Evolutionary conservation across 2,888 invertebrate species (phyloP).

Genomic region (Muscina levida): DNA sequence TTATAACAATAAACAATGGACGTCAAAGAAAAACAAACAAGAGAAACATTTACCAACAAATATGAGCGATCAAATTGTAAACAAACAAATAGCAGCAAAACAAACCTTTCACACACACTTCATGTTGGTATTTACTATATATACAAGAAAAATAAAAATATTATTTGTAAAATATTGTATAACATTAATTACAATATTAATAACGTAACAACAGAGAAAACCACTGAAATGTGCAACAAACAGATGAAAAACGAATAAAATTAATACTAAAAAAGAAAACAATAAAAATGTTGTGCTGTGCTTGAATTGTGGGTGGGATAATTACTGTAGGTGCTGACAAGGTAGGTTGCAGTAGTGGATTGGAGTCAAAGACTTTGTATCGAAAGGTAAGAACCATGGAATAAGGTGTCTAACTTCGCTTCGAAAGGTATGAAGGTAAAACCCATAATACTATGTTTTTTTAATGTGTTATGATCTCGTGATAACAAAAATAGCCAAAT

Average conservation of each 20-base stretch:
- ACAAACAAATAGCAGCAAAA: constrained; percentile 30
- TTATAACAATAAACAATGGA: constrained; percentile 38
- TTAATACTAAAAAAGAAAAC: constrained; percentile 39
- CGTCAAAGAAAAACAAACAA: constrained; percentile 26
- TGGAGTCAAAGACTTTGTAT: too few species aligned
- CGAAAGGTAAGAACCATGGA: too few species aligned
- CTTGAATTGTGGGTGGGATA: too few species aligned
- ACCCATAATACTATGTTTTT: too few species aligned
- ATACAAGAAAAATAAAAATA: constrained; percentile 31
- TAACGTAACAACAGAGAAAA: constrained; percentile 14
- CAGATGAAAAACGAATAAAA: constrained; percentile 38
- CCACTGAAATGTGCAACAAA: constrained; percentile 49
- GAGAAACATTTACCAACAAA: constrained; percentile 35
- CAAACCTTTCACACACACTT: constrained; percentile 33
- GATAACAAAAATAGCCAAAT: too few species aligned
- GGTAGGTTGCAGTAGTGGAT: too few species aligned
- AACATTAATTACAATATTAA: constrained; percentile 20
- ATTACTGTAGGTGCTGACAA: too few species aligned
- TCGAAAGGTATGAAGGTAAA: too few species aligned
- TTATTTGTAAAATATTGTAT: constrained; percentile 24
- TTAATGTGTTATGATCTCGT: too few species aligned
- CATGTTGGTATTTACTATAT: constrained; percentile 45
- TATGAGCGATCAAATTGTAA: constrained; percentile 20
- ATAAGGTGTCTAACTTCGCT: too few species aligned
- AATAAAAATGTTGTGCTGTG: too few species aligned